These are phyloP conservation scores for Halisarca cf. caerulea DNA, from an alignment of 37 sponge, comb jelly and placozoan species.

Conservation along the genomic window DNA sequence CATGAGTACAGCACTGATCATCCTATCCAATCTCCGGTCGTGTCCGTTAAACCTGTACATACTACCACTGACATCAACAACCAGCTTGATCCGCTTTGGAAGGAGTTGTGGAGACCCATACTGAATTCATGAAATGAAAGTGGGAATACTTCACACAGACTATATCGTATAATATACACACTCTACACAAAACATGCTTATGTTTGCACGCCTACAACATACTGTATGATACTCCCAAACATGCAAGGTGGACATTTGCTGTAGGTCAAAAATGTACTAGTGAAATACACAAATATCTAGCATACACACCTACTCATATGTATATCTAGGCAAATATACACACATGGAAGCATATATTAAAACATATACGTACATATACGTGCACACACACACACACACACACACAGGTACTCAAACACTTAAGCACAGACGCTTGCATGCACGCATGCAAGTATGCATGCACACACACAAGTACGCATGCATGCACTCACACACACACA, in stretches of 20 bases:
- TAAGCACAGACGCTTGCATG: neutral
- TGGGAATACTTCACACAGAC: too few relatives aligned
- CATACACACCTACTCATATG: too few relatives aligned
- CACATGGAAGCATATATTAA: neutral
- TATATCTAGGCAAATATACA: too few relatives aligned
- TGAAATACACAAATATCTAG: too few relatives aligned
- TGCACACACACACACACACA: neutral
- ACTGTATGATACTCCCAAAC: too few relatives aligned
- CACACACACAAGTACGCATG: neutral
- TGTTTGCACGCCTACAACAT: too few relatives aligned
- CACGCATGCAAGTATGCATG: neutral
- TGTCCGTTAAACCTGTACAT: constrained; percentile 94
- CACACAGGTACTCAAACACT: neutral
- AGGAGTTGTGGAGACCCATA: constrained; percentile 47
- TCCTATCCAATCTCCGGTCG: constrained; percentile 84
- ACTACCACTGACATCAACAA: constrained; percentile 95
- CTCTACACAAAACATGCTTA: too few relatives aligned
- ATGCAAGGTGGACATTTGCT: neutral
- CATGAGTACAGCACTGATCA: constrained; percentile 79
- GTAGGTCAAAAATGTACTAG: too few relatives aligned
- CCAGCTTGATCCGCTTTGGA: constrained; percentile 74
- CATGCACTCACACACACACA: neutral
- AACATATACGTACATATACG: neutral
- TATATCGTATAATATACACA: too few relatives aligned
- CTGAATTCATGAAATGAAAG: neutral